Conservation (phyloP, 2,797 vertebrate genomes). For the Myotis pilosus region DNA sequence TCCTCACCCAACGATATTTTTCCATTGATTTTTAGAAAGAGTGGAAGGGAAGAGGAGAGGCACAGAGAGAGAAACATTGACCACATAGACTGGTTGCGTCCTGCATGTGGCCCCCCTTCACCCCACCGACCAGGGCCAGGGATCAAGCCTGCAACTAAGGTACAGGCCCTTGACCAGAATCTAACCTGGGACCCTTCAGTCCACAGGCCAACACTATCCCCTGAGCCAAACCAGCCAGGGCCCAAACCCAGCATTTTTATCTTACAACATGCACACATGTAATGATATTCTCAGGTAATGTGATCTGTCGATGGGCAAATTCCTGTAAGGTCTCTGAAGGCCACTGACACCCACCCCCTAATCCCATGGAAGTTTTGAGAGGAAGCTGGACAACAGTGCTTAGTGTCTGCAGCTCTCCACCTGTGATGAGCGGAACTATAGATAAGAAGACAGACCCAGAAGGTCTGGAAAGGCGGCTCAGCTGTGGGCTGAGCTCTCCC, state of each 20-base stretch:
- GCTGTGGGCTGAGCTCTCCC: not conserved
- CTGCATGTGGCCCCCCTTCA: no score
- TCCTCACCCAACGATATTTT: no score
- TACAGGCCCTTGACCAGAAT: no score
- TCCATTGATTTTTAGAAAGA: no score
- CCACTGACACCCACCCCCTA: not conserved
- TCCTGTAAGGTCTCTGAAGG: not conserved
- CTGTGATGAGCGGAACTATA: not conserved
- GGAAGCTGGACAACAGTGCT: not conserved
- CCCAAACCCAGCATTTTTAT: not conserved
- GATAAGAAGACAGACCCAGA: not conserved
- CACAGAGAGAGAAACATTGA: no score
- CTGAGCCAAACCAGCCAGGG: no score
- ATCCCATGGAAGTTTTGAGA: not conserved
- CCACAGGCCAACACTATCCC: no score
- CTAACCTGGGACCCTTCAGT: no score
- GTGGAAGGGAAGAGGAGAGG: no score
- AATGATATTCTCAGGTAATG: not conserved
- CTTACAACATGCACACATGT: not conserved
- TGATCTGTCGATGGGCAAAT: not conserved
- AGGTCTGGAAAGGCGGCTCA: rapidly evolving
- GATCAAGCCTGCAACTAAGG: no score
- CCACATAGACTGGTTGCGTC: no score
- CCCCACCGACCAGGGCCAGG: no score
- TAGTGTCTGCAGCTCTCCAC: not conserved